Evolutionary conservation across 2,888 invertebrate species (phyloP).

Genomic region (Petrolisthes cinctipes): DNA sequence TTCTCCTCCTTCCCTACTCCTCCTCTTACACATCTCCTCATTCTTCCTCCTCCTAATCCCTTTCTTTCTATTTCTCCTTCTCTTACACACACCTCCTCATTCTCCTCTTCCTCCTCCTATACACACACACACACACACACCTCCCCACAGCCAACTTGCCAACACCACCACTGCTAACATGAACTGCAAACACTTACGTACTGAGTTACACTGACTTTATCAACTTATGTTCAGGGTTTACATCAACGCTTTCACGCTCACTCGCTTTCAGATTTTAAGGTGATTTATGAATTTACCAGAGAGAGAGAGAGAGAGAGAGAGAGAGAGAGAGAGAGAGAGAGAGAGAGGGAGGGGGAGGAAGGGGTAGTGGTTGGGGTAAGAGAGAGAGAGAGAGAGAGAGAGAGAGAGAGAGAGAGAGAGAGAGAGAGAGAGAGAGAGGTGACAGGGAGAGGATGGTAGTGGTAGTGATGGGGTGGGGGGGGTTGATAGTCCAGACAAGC

Average conservation of each 20-base stretch:
- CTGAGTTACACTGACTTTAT: no score
- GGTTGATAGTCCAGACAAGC: no score
- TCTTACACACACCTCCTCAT: background rate
- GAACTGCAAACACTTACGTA: no score
- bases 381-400: constrained; percentile 25
- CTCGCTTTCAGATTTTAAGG: no score
- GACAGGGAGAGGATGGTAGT: background rate
- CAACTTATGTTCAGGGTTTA: no score
- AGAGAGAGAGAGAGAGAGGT: background rate
- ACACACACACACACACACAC: background rate
- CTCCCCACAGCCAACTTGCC: no score
- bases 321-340: background rate
- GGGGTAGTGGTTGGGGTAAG: background rate
- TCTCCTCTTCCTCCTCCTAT: background rate
- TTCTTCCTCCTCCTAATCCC: background rate
- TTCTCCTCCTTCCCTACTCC: no score
- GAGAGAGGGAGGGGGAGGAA: constrained; percentile 11
- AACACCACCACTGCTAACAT: no score
- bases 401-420: constrained; percentile 24
- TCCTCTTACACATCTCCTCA: no score
- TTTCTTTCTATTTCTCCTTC: background rate
- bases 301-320: constrained; percentile 1
- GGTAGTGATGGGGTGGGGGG: no score
- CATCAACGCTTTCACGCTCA: no score
- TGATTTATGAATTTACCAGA: no score